Conservation (phyloP, 2,797 vertebrate genomes). For the Sarcoramphus papa region DNA sequence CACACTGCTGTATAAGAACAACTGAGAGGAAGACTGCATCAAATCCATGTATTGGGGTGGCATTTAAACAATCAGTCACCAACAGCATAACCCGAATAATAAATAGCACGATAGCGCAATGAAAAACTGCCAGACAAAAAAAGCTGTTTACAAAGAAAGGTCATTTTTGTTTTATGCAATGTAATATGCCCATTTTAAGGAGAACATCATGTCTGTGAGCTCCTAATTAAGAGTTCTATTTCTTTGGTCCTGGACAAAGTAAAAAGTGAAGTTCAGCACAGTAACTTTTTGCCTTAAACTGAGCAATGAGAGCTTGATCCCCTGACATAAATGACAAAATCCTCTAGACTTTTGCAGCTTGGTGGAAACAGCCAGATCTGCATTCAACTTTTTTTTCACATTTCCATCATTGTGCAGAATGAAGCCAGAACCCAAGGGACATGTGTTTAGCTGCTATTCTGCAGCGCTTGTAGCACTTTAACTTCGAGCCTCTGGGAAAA, state of each 20-base stretch:
- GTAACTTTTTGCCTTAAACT: conserved; percentile 26
- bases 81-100: neutral
- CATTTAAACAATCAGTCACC: neutral
- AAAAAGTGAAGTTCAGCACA: neutral
- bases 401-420: neutral
- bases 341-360: neutral
- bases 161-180: neutral
- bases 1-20: neutral
- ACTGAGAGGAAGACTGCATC: neutral
- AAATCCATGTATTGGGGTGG: neutral
- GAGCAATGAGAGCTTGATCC: neutral
- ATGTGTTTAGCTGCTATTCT: neutral
- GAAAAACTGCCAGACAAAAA: neutral
- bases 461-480: conserved; percentile 4
- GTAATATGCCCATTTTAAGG: neutral
- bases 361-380: neutral
- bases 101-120: rapidly evolving
- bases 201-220: neutral
- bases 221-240: neutral
- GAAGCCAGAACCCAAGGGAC: neutral
- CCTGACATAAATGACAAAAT: conserved; percentile 3
- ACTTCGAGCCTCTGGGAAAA: conserved; percentile 23
- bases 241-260: neutral
- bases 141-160: neutral
- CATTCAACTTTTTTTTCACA: conserved; percentile 17